A percentile compares a stretch with the other conserved stretches of the same genome.
These are phyloP conservation scores for Emydoidea blandingii DNA, from an alignment of 2,797 vertebrate genomes.

Conservation along the genomic window DNA sequence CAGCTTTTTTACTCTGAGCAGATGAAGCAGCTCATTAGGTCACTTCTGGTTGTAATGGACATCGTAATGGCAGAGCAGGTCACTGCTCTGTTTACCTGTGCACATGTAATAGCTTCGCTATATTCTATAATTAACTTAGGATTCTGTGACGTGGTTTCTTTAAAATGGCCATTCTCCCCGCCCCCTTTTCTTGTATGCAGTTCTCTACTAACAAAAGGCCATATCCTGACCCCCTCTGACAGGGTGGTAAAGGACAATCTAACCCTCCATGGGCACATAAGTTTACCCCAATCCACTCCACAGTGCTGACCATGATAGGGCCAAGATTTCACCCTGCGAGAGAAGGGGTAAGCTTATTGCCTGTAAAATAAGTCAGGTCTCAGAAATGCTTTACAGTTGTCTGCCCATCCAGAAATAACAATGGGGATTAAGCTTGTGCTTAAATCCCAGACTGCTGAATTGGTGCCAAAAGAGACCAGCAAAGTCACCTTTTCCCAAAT, in stretches of 20 bases:
- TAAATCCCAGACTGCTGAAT: not conserved
- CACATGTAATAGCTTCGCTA: not conserved
- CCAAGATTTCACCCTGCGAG: not conserved
- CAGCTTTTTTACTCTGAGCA: constrained; percentile 19
- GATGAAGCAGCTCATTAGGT: not conserved
- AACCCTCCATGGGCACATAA: not conserved
- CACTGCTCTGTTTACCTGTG: not conserved
- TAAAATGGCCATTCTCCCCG: not conserved
- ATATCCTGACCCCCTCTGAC: not conserved
- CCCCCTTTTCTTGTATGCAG: not conserved
- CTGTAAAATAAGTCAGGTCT: not conserved
- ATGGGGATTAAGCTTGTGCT: not conserved
- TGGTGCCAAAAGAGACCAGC: not conserved
- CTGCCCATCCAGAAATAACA: not conserved
- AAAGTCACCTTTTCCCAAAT: not conserved
- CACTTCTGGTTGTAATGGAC: not conserved
- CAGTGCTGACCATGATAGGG: not conserved
- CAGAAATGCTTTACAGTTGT: not conserved
- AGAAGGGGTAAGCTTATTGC: not conserved
- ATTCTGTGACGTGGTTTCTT: not conserved
- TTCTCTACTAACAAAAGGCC: not conserved
- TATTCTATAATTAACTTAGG: not conserved
- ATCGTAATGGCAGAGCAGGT: not conserved
- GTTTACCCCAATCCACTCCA: not conserved
- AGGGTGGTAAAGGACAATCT: not conserved